Conservation (phyloP, 2,888 invertebrate species). For the Amphipyra berbera region DNA sequence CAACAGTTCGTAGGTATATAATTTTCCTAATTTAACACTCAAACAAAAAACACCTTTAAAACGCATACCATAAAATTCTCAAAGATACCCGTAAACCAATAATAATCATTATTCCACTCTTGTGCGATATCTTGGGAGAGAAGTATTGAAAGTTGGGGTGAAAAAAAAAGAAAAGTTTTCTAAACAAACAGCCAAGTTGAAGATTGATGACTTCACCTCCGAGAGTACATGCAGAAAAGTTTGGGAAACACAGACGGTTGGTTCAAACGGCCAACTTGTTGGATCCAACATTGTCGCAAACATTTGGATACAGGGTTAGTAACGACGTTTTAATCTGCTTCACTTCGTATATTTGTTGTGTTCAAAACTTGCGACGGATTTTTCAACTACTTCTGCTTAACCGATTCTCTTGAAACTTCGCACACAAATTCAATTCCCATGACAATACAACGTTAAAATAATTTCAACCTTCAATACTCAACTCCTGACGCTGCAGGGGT, state of each 20-base stretch:
- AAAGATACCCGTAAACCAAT: conserved; percentile 55
- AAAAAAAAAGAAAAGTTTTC: conserved; percentile 70
- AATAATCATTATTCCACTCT: conserved; percentile 73
- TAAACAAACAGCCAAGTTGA: conserved; percentile 73
- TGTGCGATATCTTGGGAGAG: conserved; percentile 61
- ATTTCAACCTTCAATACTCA: no score
- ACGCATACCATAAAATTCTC: conserved; percentile 1
- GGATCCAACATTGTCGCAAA: conserved; percentile 1
- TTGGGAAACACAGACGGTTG: conserved; percentile 50
- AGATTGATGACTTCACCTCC: conserved; percentile 80
- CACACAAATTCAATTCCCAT: no score
- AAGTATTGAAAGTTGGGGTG: conserved; percentile 67
- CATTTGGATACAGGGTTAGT: no score
- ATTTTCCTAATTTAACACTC: neutral
- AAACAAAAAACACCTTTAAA: neutral
- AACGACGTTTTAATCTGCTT: no score
- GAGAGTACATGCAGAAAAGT: conserved; percentile 65
- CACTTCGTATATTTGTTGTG: no score
- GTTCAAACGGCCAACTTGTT: conserved; percentile 23
- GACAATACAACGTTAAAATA: no score
- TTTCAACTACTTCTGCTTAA: no score
- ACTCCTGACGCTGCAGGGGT: no score
- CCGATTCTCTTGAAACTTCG: no score
- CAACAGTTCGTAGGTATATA: no score
- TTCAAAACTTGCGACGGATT: no score